Evolutionary conservation across 1,140 invertebrate genomes (phyloP).

Genomic region (Drosophila orosa): DNA sequence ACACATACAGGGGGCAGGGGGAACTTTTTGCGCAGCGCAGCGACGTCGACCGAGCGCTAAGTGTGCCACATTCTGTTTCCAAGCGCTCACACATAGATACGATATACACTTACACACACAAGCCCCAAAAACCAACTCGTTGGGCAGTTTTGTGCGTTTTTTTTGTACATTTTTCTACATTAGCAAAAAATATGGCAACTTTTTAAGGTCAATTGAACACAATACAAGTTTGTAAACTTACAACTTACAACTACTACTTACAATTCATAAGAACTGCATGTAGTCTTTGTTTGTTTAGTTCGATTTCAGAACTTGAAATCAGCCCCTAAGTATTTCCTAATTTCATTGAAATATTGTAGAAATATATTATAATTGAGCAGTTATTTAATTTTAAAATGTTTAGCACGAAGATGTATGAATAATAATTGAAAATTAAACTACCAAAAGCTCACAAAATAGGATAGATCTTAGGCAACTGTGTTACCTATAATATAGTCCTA

Average conservation of each 20-base stretch:
- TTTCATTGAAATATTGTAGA: background rate
- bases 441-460: background rate
- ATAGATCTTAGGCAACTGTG: background rate
- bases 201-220: slow-evolving; percentile 12
- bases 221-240: background rate
- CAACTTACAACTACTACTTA: too few species aligned
- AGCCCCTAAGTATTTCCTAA: background rate
- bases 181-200: slow-evolving; percentile 15
- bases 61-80: slow-evolving; percentile 79
- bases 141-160: slow-evolving; percentile 21
- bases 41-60: slow-evolving; percentile 62
- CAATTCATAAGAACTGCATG: background rate
- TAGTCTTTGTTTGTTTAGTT: background rate
- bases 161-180: slow-evolving; percentile 27
- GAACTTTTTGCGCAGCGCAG: slow-evolving; percentile 66
- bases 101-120: slow-evolving; percentile 25
- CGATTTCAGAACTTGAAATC: background rate
- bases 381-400: background rate
- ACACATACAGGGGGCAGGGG: slow-evolving; percentile 33
- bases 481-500: background rate
- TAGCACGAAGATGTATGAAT: background rate
- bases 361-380: background rate
- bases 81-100: slow-evolving; percentile 65
- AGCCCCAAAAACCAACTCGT: slow-evolving; percentile 21
- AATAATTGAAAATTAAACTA: background rate